Evolutionary conservation across 2,797 vertebrate genomes (phyloP), one percentile per base, ranked within the genome.

Genomic region (Arctocebus calabarensis): DNA sequence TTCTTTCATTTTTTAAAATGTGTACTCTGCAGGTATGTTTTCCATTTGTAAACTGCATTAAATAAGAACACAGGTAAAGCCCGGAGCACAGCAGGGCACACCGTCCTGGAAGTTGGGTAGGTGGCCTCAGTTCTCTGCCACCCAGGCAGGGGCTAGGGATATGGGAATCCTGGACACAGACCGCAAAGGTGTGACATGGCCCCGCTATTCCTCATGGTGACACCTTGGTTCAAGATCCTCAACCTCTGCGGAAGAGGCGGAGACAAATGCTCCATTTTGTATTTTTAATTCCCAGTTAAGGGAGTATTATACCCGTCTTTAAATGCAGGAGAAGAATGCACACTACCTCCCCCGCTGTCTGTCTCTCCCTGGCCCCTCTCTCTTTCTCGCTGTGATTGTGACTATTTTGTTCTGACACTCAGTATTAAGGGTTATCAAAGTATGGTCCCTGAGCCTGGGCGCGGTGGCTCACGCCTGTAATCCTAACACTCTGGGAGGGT

Each of bases 51-150:
- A 75, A 8, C 6, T 61, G 29, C 48, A 20, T n/a, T 79, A 16
- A 75, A 20, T 19, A 13, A 37, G 27, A 74, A 89, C 6, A 7
- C 0, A 0, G 7, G 34, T 17, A 37, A 29, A 34, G 61, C 14
- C 4, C 3, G 0, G 25, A 22, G 16, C 16, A 27, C 0, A 0
- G 9, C 3, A 0, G 7, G 73, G 25, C 34, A 5, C 11, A 25
- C 8, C 16, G 40, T 14, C 1, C 29, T 40, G n/a, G 37, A 22
- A 9, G 34, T 0, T 12, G 40, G 40, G 48, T 88, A 70, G 23
- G 37, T 29, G 43, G 9, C 13, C 25, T 34, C 45, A 62, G 52
- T 23, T 87, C 59, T 66, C 57, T 81, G 57, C 34, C 84, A 32
- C 55, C 8, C 23, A 40, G n/a, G 52, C 52, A 23, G 27, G 13